Base-by-base conservation (phyloP, 1,140 invertebrate species). In the Trichonephila inaurata region DNA sequence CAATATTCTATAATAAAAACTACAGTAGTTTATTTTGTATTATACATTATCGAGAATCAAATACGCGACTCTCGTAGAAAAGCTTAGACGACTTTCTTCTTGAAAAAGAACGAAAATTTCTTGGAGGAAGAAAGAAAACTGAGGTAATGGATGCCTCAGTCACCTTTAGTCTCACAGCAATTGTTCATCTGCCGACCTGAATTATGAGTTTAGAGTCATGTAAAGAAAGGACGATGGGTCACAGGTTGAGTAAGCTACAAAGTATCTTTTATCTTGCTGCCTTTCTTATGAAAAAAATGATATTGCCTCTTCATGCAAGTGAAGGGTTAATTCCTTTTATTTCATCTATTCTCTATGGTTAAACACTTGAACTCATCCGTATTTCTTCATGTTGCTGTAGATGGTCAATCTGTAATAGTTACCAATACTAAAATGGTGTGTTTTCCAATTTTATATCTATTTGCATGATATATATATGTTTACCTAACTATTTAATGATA, bases 161-260 rank as follows among this genome's bases (percentile, higher is more conserved):
- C 82, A 83, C 51, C 82, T 83, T 83, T 83, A 18, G 82, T 83
- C 82, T 58, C 44, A 60, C 21, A 24, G 51, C 82, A n/a, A 51
- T 83, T 51, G 81, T 44, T 83, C 82, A 83, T 83, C 82, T 21
- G 44, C 51, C 44, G 82, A 60, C 82, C 28, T 83, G 82, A 83
- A 83, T 83, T 83, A 83, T 83, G n/a, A 60, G 82, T 83, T 51
- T 24, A 58, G n/a, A 24, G n/a, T 58, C 51, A 24, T 44, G 24
- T 24, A 24, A 24, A 21, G 51, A 77, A 24, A 77, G 69, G 28
- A 18, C 28, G 24, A 33, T 28, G 69, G 69, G 69, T 77, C 69
- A 40, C 3, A 28, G 69, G 28, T 77, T 77, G 28, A 77, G 28
- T 16, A 18, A 77, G 16, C 69, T 77, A 33, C 28, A 77, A 4